Conservation (phyloP, 2,797 vertebrate species). For the Galago senegalensis region DNA sequence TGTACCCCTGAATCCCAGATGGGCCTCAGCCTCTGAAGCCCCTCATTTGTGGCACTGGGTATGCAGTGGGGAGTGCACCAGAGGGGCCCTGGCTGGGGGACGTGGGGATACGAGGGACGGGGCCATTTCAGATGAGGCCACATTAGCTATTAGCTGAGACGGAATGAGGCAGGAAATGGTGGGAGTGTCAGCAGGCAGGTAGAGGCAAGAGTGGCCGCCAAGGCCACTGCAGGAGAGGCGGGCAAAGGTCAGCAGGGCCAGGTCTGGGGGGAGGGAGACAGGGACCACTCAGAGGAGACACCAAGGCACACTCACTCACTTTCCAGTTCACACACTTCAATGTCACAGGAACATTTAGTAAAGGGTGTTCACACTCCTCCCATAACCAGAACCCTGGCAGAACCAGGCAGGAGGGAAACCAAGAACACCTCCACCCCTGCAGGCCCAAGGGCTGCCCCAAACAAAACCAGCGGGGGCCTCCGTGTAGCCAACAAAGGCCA, state of each 20-base stretch:
- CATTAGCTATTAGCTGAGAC: background rate
- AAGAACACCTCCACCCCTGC: too few relatives aligned
- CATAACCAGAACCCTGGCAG: accelerated
- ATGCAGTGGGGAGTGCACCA: background rate
- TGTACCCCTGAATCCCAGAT: background rate
- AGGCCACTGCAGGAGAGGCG: accelerated
- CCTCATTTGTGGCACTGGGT: accelerated
- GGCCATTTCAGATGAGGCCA: background rate
- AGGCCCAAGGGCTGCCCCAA: accelerated
- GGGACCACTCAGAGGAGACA: background rate
- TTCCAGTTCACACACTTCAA: background rate
- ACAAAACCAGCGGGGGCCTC: background rate
- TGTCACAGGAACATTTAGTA: accelerated
- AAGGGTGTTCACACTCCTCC: background rate
- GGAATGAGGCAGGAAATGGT: background rate
- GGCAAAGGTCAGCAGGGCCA: background rate
- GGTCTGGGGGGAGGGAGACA: background rate
- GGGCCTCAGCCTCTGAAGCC: background rate
- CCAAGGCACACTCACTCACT: too few relatives aligned
- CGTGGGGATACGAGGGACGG: accelerated
- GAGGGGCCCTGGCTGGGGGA: accelerated
- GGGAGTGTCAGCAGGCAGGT: background rate
- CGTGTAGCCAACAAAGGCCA: background rate
- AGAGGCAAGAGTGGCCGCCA: background rate
- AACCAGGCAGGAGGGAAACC: background rate